These are phyloP conservation scores for Trachelus iudaicus DNA, from an alignment of 2,888 invertebrate species.

Conservation along the genomic window DNA sequence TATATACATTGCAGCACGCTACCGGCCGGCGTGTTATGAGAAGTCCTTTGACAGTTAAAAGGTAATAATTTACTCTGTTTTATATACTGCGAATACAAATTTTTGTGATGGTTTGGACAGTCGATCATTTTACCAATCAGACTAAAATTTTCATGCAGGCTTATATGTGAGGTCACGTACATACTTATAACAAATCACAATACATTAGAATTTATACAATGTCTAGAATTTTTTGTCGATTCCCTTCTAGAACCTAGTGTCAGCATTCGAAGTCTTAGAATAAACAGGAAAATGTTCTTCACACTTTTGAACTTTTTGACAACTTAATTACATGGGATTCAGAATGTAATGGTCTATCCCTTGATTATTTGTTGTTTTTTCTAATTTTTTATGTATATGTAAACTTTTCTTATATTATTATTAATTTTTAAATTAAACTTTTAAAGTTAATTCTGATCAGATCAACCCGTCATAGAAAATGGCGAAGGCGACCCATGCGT, in stretches of 20 bases:
- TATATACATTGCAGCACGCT: neutral
- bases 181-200: neutral
- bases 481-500: neutral
- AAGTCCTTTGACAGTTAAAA: neutral
- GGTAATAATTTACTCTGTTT: neutral
- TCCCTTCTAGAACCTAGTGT: neutral
- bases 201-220: neutral
- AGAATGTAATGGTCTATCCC: neutral
- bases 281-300: neutral
- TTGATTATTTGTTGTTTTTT: neutral
- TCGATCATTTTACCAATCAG: neutral
- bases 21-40: constrained; percentile 4
- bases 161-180: neutral
- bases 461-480: neutral
- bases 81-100: neutral
- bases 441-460: neutral
- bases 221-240: neutral
- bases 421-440: neutral
- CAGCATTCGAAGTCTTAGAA: neutral
- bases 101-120: neutral
- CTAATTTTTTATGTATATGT: neutral
- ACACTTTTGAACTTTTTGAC: neutral
- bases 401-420: neutral
- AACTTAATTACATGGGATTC: neutral
- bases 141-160: neutral